Evolutionary conservation across 2,797 vertebrate genomes (phyloP), one percentile per base, ranked within the genome.

Genomic region (Xerus rutilus): DNA sequence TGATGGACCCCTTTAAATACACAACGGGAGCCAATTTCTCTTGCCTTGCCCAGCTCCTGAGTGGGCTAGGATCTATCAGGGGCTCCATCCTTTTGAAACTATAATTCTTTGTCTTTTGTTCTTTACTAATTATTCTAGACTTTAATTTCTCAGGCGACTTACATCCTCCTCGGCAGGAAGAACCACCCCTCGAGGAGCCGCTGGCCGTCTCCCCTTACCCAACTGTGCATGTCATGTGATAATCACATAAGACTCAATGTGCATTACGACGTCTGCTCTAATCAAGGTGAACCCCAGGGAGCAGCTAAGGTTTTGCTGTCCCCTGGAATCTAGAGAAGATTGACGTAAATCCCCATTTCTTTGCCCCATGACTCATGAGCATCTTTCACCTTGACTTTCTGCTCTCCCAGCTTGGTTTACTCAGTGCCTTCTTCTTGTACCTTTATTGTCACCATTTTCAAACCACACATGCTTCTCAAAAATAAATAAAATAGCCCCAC

Each of bases 311-410:
- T 52, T 52, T 93, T 87, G n/a, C 62, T 82, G 12, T 64, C 57
- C 49, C 74, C 54, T 77, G 65, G 90, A 92, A 89, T 67, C 62
- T 30, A 82, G 69, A 91, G 43, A 96, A 59, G 3, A 21, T 67
- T 10, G 30, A 47, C 47, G 30, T 81, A 81, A 87, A 82, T 54
- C 25, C 30, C 13, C 32, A 15, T 23, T 88, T 52, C 45, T 89
- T 73, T 62, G 23, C 69, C 20, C 5, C 47, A 0, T 77, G 43
- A 67, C 30, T 93, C 32, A 17, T 12, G 43, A 86, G 23, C 21
- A 88, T 17, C 17, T 64, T 79, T 39, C 67, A 5, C 47, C 73
- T 82, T 17, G 9, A 59, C 21, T 14, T 69, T 87, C 59, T 59
- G 7, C 45, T 77, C 67, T 69, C 30, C 28, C 8, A 43, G 54